These are phyloP conservation scores for Pelusios castaneus DNA, from an alignment of 2,113 vertebrate genomes.

Conservation along the genomic window DNA sequence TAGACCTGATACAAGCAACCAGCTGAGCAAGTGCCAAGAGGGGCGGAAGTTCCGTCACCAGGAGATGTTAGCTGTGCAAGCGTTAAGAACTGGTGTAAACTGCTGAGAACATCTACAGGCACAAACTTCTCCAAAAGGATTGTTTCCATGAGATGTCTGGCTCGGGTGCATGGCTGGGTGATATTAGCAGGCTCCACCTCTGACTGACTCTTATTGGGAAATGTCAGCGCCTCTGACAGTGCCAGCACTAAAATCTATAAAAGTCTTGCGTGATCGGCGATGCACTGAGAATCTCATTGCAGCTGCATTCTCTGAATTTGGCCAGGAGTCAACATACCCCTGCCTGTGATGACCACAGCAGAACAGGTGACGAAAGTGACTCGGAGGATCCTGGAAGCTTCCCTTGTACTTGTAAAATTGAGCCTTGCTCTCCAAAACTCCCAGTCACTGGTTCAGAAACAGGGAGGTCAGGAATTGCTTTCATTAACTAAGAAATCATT, in stretches of 20 bases:
- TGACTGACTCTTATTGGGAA: neutral
- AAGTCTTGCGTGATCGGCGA: neutral
- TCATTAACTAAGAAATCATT: neutral
- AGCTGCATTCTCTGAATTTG: neutral
- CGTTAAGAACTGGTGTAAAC: neutral
- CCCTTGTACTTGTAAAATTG: neutral
- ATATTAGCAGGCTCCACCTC: fast-evolving
- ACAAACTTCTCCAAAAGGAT: neutral
- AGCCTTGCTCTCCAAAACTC: neutral
- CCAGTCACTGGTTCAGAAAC: neutral
- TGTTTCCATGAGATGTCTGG: fast-evolving
- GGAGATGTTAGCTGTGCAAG: neutral
- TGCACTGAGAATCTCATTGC: neutral
- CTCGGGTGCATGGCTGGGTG: fast-evolving
- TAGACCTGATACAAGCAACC: neutral
- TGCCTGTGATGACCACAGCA: too few species aligned
- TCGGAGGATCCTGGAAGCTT: neutral
- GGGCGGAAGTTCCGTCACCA: fast-evolving
- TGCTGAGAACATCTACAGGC: neutral
- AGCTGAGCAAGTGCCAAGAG: neutral
- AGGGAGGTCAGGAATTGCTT: neutral
- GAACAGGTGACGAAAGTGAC: neutral
- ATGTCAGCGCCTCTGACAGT: neutral
- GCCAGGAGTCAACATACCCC: too few species aligned
- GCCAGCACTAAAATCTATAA: neutral